Evolutionary conservation across 2,888 invertebrate species (phyloP).

Genomic region (Zootermopsis nevadensis): DNA sequence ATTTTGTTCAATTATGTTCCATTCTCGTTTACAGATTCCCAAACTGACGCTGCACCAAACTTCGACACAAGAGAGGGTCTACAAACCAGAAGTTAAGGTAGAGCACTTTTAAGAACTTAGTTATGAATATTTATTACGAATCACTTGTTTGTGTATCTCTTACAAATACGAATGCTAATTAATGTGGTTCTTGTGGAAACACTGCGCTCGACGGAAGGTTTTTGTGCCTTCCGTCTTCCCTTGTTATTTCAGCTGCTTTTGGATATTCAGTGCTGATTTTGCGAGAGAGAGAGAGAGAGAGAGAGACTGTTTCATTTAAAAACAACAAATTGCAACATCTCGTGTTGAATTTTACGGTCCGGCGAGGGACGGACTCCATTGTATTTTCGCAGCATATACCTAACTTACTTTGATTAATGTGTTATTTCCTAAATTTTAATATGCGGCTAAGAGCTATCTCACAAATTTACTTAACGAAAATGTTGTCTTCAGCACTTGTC

Average conservation of each 20-base stretch:
- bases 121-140: no score
- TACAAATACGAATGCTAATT: neutral
- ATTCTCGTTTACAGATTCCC: no score
- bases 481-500: no score
- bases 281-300: neutral
- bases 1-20: no score
- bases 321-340: neutral
- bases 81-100: no score
- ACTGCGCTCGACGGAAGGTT: neutral
- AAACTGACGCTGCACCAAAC: no score
- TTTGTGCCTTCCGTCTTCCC: neutral
- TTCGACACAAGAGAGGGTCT: no score
- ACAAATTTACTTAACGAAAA: neutral
- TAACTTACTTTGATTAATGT: neutral
- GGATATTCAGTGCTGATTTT: neutral
- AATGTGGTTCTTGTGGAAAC: neutral
- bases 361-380: neutral
- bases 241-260: constrained; percentile 5
- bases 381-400: neutral
- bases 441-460: neutral
- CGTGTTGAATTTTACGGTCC: neutral
- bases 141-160: no score
- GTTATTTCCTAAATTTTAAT: neutral
- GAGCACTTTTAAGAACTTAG: no score
- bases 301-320: neutral